Conservation (phyloP, 1,140 invertebrate species). For the Ips typographus region DNA sequence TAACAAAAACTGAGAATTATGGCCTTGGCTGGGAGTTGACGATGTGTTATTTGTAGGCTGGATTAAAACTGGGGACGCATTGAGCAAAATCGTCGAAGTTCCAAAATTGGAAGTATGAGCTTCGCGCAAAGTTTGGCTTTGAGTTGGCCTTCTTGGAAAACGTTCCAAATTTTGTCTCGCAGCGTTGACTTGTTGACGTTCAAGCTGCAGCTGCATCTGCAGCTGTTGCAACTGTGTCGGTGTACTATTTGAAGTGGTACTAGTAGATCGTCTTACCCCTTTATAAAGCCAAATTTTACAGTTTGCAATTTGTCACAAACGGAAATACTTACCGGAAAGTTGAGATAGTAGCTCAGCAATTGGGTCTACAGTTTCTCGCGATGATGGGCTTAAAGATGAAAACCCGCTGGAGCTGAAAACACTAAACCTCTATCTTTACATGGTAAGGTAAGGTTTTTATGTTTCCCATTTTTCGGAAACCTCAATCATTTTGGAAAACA, state of each 20-base stretch:
- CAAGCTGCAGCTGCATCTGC: slow-evolving; percentile 87
- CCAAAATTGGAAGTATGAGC: slow-evolving; percentile 42
- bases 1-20: slow-evolving; percentile 47
- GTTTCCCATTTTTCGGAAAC: too few relatives aligned
- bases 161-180: slow-evolving; percentile 84
- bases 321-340: slow-evolving; percentile 60
- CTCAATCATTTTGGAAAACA: too few relatives aligned
- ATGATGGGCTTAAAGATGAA: slow-evolving; percentile 76
- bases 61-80: slow-evolving; percentile 43
- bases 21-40: slow-evolving; percentile 38
- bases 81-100: slow-evolving; percentile 47
- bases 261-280: slow-evolving; percentile 74
- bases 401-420: slow-evolving; percentile 73
- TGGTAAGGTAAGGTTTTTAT: background rate
- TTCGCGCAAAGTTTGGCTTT: slow-evolving; percentile 46
- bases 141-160: slow-evolving; percentile 74
- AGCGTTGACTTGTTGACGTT: slow-evolving; percentile 80
- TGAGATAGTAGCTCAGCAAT: slow-evolving; percentile 92
- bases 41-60: slow-evolving; percentile 44
- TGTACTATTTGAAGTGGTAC: slow-evolving; percentile 58
- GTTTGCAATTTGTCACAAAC: background rate
- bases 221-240: slow-evolving; percentile 82
- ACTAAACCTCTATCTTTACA: slow-evolving; percentile 40
- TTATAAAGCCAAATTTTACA: slow-evolving; percentile 7
- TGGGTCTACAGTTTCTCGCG: slow-evolving; percentile 89